Evolutionary conservation across 2,113 vertebrate species (phyloP).

Genomic region (Rhagologus leucostigma): DNA sequence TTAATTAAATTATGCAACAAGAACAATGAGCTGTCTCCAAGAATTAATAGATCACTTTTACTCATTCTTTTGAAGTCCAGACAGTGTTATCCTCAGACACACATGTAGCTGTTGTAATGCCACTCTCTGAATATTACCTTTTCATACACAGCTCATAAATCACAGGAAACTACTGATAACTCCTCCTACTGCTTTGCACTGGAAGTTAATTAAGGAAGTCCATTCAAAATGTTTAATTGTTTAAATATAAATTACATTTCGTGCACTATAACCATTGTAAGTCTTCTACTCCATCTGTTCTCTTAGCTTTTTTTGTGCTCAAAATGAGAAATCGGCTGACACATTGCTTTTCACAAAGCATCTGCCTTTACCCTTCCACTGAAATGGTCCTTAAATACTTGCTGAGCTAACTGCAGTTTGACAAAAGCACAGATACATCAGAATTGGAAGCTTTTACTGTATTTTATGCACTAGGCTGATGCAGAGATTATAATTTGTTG

Average conservation of each 20-base stretch:
- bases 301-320: background rate
- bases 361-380: background rate
- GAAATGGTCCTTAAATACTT: background rate
- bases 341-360: background rate
- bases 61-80: background rate
- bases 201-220: slow-evolving; percentile 22
- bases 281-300: background rate
- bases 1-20: slow-evolving; percentile 53
- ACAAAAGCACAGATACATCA: background rate
- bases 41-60: slow-evolving; percentile 41
- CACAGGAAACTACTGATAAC: background rate
- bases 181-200: background rate
- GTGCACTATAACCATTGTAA: background rate
- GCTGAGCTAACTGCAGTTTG: background rate
- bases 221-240: slow-evolving; percentile 14
- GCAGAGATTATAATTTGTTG: background rate
- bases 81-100: background rate
- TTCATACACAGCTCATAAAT: slow-evolving; percentile 31
- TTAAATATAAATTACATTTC: slow-evolving; percentile 19
- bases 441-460: background rate
- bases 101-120: background rate
- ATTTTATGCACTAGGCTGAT: background rate
- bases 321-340: background rate
- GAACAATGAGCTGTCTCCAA: background rate
- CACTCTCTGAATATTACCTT: background rate